A percentile compares a stretch with the other conserved stretches of the same genome.
phyloP scores from a whole-genome alignment of 1,140 invertebrate genomes.

The Heliconius hewitsoni region DNA sequence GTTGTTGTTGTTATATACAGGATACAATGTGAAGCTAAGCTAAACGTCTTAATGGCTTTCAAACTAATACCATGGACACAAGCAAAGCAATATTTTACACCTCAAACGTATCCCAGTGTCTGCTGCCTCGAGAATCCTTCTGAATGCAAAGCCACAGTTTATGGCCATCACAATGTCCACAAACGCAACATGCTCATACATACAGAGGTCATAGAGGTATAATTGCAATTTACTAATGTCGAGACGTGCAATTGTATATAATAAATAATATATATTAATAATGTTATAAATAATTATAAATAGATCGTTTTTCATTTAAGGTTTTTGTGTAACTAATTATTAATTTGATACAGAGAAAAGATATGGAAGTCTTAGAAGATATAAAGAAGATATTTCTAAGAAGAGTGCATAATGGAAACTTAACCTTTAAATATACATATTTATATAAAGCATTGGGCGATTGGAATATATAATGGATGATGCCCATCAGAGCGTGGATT shows the following conservation, averaged over 20 bases:
- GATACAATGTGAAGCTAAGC: no score
- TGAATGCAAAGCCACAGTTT: constrained; percentile 17
- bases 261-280: background rate
- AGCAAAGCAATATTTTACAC: constrained; percentile 18
- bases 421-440: background rate
- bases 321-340: background rate
- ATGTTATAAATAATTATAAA: background rate
- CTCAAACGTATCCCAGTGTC: constrained; percentile 19
- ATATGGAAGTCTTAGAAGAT: background rate
- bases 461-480: no score
- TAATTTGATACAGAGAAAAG: no score
- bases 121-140: constrained; percentile 16
- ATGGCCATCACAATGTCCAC: constrained; percentile 11
- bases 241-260: background rate
- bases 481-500: no score
- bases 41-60: background rate
- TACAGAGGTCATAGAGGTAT: background rate
- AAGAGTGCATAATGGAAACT: background rate
- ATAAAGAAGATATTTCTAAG: background rate
- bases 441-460: no score
- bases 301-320: background rate
- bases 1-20: no score
- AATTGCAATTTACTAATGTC: background rate
- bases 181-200: constrained; percentile 5
- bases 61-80: constrained; percentile 2